These are phyloP conservation scores for Mionectes macconnelli DNA, from an alignment of 2,113 vertebrate genomes.

Conservation along the genomic window DNA sequence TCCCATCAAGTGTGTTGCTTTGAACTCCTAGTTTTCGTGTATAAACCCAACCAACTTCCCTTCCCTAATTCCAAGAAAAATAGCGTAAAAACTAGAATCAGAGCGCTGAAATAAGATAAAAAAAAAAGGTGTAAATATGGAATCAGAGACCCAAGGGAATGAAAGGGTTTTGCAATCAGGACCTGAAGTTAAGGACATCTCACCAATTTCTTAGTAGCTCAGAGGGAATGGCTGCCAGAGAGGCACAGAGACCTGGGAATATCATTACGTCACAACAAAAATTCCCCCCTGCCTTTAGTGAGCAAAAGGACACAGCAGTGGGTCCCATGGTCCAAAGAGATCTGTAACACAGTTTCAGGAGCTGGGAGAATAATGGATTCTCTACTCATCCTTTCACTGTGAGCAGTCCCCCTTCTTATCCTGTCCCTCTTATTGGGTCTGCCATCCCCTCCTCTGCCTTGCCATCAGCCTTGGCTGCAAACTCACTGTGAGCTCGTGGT, in stretches of 20 bases:
- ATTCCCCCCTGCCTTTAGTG: not conserved
- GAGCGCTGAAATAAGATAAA: not conserved
- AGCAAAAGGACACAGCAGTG: not conserved
- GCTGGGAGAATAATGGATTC: not conserved
- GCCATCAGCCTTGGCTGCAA: not conserved
- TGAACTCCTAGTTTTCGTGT: not conserved
- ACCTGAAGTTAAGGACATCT: not conserved
- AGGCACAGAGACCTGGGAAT: not conserved
- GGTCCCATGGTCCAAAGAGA: not conserved
- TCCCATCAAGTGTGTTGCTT: not conserved
- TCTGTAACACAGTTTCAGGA: not conserved
- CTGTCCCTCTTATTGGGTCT: not conserved
- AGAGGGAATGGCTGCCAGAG: not conserved
- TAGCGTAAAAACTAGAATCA: not conserved
- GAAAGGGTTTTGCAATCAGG: not conserved
- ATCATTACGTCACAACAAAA: fast-evolving
- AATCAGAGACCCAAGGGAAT: not conserved
- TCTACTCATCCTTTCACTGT: not conserved
- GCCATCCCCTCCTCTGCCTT: not conserved
- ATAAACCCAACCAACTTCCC: not conserved
- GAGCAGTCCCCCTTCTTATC: not conserved
- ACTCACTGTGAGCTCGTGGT: not conserved
- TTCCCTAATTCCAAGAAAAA: not conserved
- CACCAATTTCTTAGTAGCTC: not conserved
- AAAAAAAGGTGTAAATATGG: not conserved